phyloP scores from a whole-genome alignment of 1,140 invertebrate genomes.

The Ladona fulva region DNA sequence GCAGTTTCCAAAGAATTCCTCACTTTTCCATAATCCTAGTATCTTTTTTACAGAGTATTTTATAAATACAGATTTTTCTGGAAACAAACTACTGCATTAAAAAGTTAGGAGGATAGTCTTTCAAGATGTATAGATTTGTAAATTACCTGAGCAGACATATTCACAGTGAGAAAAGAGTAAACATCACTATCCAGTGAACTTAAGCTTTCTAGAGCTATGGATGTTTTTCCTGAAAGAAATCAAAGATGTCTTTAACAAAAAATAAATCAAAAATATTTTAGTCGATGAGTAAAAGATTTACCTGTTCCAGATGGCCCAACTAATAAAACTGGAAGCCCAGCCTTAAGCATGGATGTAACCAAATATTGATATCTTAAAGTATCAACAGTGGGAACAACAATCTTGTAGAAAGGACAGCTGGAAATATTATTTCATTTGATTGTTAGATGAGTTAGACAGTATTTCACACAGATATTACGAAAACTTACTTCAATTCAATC shows the following conservation, averaged over 20 bases:
- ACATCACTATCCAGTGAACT: constrained; percentile 47
- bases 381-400: constrained; percentile 74
- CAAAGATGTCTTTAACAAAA: neutral
- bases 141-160: constrained; percentile 67
- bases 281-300: neutral
- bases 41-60: no score
- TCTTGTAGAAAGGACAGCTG: constrained; percentile 67
- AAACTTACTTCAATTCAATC: constrained; percentile 29
- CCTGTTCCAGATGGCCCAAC: constrained; percentile 68
- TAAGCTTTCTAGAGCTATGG: constrained; percentile 57
- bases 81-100: no score
- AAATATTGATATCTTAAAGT: constrained; percentile 70
- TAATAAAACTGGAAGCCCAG: constrained; percentile 55
- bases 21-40: no score
- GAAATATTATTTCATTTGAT: constrained; percentile 25
- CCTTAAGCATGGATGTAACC: constrained; percentile 47
- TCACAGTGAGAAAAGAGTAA: constrained; percentile 61
- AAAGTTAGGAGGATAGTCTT: no score
- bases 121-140: neutral
- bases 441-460: no score
- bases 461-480: neutral
- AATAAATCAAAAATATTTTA: neutral
- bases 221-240: constrained; percentile 55
- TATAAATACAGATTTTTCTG: no score
- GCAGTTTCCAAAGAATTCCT: no score